Percentiles rank a stretch among this genome's conserved stretches.
Evolutionary conservation across 2,888 invertebrate species (phyloP).

Genomic region (Tetragonisca angustula): DNA sequence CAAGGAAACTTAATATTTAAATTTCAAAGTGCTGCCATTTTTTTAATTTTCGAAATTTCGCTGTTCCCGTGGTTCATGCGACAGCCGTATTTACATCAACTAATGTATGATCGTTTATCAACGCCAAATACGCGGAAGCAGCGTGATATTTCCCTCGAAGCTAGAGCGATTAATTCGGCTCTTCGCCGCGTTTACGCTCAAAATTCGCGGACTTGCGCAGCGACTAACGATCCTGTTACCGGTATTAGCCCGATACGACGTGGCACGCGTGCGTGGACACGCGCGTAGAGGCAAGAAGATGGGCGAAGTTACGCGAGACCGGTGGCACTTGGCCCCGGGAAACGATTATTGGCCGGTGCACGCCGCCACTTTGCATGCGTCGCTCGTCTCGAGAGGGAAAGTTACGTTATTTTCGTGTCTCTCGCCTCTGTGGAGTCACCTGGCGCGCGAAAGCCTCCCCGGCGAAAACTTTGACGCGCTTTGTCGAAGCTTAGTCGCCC

Average conservation of each 20-base stretch:
- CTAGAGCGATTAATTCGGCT: not conserved
- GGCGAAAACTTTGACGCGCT: constrained; percentile 27
- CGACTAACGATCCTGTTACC: not conserved
- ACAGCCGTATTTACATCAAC: not conserved
- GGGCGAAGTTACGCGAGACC: constrained; percentile 54
- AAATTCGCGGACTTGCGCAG: not conserved
- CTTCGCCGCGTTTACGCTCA: not conserved
- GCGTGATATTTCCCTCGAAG: not conserved
- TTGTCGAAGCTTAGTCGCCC: constrained; percentile 11
- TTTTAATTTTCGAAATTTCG: too few species aligned
- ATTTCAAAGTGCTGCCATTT: too few species aligned
- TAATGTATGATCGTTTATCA: not conserved
- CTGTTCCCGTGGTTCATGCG: too few species aligned
- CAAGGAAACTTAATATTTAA: too few species aligned
- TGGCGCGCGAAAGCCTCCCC: constrained; percentile 51
- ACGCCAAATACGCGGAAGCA: not conserved
- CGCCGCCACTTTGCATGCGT: constrained; percentile 58
- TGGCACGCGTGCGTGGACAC: constrained; percentile 21
- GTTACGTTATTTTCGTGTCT: constrained; percentile 63
- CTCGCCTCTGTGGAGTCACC: constrained; percentile 27
- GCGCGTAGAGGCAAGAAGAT: constrained; percentile 23
- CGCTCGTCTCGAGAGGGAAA: constrained; percentile 64
- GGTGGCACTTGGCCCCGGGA: constrained; percentile 44
- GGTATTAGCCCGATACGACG: constrained; percentile 21
- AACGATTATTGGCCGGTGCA: constrained; percentile 63